Conservation (phyloP, 2,888 invertebrate species). For the Agrochola litura region DNA sequence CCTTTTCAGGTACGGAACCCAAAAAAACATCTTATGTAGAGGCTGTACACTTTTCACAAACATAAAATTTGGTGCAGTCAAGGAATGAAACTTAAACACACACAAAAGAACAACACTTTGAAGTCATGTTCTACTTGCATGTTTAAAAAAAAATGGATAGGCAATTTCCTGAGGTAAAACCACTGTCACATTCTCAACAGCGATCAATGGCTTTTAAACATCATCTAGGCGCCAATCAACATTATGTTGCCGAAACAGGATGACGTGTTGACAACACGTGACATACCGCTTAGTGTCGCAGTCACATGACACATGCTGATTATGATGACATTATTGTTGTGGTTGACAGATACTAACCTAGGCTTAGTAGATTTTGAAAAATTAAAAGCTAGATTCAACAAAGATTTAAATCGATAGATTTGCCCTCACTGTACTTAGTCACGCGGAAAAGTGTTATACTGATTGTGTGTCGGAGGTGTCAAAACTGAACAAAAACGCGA, state of each 20-base stretch:
- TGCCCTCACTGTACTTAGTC: too few relatives aligned
- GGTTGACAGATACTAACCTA: conserved; percentile 6
- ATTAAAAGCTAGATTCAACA: not conserved
- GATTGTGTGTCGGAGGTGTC: too few relatives aligned
- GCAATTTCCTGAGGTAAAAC: not conserved
- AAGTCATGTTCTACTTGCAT: too few relatives aligned
- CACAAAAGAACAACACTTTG: too few relatives aligned
- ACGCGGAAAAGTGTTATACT: too few relatives aligned
- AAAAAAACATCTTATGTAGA: too few relatives aligned
- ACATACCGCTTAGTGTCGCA: conserved; percentile 15
- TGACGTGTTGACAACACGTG: conserved; percentile 21
- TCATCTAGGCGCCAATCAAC: conserved; percentile 7
- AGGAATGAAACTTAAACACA: too few relatives aligned
- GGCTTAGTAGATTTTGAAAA: not conserved
- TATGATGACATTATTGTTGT: not conserved
- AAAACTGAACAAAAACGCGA: too few relatives aligned
- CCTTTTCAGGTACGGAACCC: too few relatives aligned
- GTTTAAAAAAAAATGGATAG: too few relatives aligned
- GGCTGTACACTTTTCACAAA: not conserved
- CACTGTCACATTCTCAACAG: not conserved
- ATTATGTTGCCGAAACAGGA: conserved; percentile 20
- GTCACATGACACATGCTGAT: conserved; percentile 21
- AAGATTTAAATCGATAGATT: not conserved
- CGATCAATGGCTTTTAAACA: conserved; percentile 1
- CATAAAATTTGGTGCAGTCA: not conserved